Evolutionary conservation across 1,140 invertebrate genomes (phyloP).

Genomic region (Bombus consobrinus): DNA sequence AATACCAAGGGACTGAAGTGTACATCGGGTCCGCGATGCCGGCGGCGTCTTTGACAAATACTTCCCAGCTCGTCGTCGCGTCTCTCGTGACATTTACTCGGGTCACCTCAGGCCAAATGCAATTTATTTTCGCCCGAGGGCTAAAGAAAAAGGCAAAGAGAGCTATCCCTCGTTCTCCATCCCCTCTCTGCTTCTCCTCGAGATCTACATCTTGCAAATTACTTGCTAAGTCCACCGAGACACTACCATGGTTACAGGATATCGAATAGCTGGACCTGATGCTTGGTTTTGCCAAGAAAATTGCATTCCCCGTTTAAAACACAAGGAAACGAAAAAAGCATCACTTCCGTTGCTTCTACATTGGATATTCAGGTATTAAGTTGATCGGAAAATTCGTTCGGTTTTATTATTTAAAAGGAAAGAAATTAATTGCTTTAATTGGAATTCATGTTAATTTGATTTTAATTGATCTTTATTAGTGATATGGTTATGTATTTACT

Average conservation of each 20-base stretch:
- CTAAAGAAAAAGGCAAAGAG: constrained; percentile 34
- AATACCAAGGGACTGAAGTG: constrained; percentile 36
- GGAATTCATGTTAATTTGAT: neutral
- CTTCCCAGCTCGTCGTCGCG: constrained; percentile 44
- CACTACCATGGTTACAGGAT: constrained; percentile 10
- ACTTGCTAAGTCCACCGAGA: constrained; percentile 35
- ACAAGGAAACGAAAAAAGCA: neutral
- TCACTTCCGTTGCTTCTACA: neutral
- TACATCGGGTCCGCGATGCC: constrained; percentile 37
- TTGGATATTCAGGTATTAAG: neutral
- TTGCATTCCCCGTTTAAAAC: neutral
- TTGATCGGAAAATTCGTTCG: neutral
- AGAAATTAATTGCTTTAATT: neutral
- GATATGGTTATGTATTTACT: too few relatives aligned
- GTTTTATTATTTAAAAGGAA: neutral
- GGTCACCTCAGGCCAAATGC: constrained; percentile 49
- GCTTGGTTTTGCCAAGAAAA: constrained; percentile 1
- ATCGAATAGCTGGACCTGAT: neutral
- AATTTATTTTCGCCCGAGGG: constrained; percentile 45
- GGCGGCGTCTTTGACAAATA: constrained; percentile 52
- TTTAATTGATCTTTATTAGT: too few relatives aligned
- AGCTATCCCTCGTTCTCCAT: neutral
- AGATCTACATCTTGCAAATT: constrained; percentile 41
- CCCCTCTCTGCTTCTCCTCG: neutral
- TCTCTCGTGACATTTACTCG: constrained; percentile 54